A percentile compares a stretch with the other conserved stretches of the same genome.
Evolutionary conservation across 2,888 invertebrate genomes (phyloP).

Genomic region (Tetragonula carbonaria): DNA sequence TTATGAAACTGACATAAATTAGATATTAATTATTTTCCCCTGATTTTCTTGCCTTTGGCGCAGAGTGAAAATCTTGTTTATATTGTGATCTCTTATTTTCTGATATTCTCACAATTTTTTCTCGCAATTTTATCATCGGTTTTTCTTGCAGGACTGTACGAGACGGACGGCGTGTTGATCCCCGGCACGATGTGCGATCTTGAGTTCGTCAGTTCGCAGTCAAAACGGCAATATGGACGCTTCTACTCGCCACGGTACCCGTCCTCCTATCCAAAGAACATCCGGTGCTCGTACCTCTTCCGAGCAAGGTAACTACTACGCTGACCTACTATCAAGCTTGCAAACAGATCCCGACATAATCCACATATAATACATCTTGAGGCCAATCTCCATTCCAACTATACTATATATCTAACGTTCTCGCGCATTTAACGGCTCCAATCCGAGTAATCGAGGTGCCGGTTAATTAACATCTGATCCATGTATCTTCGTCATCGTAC

Average conservation of each 20-base stretch:
- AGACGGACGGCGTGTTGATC: constrained; percentile 91
- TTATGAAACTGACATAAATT: no score
- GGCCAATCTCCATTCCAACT: constrained; percentile 55
- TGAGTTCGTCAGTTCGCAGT: constrained; percentile 91
- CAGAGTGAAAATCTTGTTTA: no score
- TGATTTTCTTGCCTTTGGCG: no score
- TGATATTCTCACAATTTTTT: neutral
- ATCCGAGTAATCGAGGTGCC: constrained; percentile 48
- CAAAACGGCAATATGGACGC: constrained; percentile 89
- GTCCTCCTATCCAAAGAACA: constrained; percentile 96
- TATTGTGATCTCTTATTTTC: neutral
- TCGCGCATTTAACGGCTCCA: constrained; percentile 53
- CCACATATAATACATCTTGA: constrained; percentile 67
- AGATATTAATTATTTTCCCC: no score
- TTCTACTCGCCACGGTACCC: constrained; percentile 98
- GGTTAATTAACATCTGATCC: constrained; percentile 63
- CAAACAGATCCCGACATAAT: constrained; percentile 63
- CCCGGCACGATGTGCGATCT: constrained; percentile 93
- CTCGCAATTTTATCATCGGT: constrained; percentile 7
- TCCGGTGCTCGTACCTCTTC: constrained; percentile 95
- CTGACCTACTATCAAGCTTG: constrained; percentile 57
- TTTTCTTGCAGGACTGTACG: constrained; percentile 89
- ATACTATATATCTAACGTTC: constrained; percentile 52
- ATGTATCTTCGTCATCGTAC: constrained; percentile 7
- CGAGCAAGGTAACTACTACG: constrained; percentile 89